Conservation (phyloP, 2,113 vertebrate genomes). For the Chaetorhynchus papuensis region DNA sequence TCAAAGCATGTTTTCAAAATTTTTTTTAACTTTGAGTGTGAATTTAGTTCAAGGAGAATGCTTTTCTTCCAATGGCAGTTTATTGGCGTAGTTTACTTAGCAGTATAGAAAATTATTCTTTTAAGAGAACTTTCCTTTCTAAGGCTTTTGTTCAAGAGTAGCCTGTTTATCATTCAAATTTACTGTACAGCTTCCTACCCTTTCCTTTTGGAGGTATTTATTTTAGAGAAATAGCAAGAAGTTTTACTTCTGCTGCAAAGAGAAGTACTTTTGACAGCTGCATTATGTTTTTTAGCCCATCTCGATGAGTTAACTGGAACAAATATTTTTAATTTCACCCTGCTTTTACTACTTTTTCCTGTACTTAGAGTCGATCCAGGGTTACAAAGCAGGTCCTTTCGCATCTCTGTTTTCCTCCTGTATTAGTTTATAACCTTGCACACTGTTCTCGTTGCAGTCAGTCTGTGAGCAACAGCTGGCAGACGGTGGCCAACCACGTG, state of each 20-base stretch:
- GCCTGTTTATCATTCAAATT: constrained; percentile 35
- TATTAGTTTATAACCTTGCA: not conserved
- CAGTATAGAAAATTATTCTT: constrained; percentile 51
- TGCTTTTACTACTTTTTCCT: not conserved
- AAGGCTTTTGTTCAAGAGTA: constrained; percentile 33
- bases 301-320: not conserved
- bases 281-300: not conserved
- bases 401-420: not conserved
- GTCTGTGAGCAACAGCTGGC: constrained; percentile 99
- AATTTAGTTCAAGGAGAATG: constrained; percentile 49
- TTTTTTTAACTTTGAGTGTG: constrained; percentile 31
- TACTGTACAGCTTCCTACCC: constrained; percentile 33
- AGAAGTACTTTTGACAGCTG: constrained; percentile 45
- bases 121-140: constrained; percentile 59
- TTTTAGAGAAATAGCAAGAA: constrained; percentile 31
- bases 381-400: not conserved
- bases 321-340: not conserved
- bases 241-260: constrained; percentile 11
- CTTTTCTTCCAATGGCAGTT: constrained; percentile 35
- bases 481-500: constrained; percentile 93
- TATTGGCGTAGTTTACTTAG: constrained; percentile 57
- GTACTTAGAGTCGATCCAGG: not conserved
- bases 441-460: constrained; percentile 78
- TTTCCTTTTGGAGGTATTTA: constrained; percentile 55
- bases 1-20: constrained; percentile 49